Evolutionary conservation across 2,888 invertebrate species (phyloP).

Genomic region (Aporophyla nigra): DNA sequence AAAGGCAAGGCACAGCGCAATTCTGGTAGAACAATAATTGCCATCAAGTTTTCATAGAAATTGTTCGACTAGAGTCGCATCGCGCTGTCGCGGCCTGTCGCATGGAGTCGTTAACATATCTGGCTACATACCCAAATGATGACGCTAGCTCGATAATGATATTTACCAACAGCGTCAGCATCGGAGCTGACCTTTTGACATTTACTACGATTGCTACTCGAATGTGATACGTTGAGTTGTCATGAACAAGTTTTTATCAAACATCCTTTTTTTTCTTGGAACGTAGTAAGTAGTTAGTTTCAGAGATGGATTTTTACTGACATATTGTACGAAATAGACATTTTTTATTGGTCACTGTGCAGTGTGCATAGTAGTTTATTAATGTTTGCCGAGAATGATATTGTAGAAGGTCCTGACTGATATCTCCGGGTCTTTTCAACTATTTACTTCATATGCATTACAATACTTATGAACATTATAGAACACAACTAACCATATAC

Average conservation of each 20-base stretch:
- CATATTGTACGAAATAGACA: background rate
- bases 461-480: background rate
- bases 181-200: slow-evolving; percentile 41
- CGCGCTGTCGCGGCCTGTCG: background rate
- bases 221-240: background rate
- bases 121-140: slow-evolving; percentile 19
- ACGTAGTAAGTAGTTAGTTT: background rate
- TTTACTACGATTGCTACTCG: slow-evolving; percentile 25
- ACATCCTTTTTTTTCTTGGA: background rate
- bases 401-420: background rate
- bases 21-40: too few relatives aligned
- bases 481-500: background rate
- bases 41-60: background rate
- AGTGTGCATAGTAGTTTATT: background rate
- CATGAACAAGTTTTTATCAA: slow-evolving; percentile 12
- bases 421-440: background rate
- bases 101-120: slow-evolving; percentile 1
- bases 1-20: too few relatives aligned
- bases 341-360: background rate
- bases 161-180: slow-evolving; percentile 25
- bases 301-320: background rate
- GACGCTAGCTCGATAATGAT: slow-evolving; percentile 29
- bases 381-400: background rate
- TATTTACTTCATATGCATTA: background rate
- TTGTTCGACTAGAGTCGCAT: background rate